Evolutionary conservation across 1,140 invertebrate species (phyloP).

Genomic region (Heliconius hewitsoni): DNA sequence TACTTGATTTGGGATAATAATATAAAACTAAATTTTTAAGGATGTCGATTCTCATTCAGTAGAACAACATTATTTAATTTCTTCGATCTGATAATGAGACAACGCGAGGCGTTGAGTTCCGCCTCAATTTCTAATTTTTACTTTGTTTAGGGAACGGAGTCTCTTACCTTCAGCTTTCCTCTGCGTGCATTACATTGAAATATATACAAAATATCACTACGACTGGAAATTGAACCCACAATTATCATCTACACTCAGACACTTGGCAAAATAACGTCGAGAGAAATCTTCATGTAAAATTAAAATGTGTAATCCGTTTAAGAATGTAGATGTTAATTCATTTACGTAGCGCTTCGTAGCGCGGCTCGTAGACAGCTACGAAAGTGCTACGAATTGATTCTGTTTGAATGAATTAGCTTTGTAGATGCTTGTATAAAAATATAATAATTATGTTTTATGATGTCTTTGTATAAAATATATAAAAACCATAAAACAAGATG

Average conservation of each 20-base stretch:
- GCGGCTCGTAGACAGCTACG: slow-evolving; percentile 10
- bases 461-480: no score
- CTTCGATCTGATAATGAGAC: no score
- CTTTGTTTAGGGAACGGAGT: no score
- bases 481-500: neutral
- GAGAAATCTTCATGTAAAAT: neutral
- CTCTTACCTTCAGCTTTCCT: no score
- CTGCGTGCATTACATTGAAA: no score
- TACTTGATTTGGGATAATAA: neutral
- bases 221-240: no score
- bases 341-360: slow-evolving; percentile 16
- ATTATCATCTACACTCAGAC: no score
- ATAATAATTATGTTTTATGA: neutral
- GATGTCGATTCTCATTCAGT: no score
- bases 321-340: slow-evolving; percentile 9
- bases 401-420: slow-evolving; percentile 3
- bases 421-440: neutral
- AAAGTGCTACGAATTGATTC: slow-evolving; percentile 7
- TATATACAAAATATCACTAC: no score
- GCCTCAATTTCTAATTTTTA: no score
- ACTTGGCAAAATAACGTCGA: neutral
- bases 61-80: no score
- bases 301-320: slow-evolving; percentile 12
- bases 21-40: neutral
- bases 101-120: no score